phyloP scores from a whole-genome alignment of 2,797 vertebrate genomes.

The Bufotes viridis region DNA sequence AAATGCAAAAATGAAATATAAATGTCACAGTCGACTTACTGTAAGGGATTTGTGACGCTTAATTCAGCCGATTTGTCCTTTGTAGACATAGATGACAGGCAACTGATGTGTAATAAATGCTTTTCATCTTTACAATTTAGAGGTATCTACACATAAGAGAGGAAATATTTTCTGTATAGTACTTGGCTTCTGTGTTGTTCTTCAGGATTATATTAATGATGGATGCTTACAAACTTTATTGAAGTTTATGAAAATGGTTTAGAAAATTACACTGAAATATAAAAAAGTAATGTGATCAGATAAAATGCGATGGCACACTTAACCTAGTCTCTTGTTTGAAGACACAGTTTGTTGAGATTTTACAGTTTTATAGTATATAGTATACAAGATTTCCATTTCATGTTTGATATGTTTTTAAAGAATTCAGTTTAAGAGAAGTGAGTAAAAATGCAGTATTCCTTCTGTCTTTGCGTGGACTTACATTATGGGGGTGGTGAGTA shows the following conservation, averaged over 20 bases:
- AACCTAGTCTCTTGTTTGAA: neutral
- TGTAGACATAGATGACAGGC: neutral
- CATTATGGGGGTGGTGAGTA: too few species aligned
- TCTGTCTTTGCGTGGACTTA: too few species aligned
- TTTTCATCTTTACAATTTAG: constrained; percentile 8
- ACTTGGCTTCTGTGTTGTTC: constrained; percentile 2
- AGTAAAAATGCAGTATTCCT: neutral
- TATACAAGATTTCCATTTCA: neutral
- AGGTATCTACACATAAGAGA: neutral
- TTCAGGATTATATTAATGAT: constrained; percentile 1
- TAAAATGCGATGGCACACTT: neutral
- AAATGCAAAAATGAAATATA: neutral
- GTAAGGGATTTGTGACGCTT: neutral
- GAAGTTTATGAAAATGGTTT: constrained; percentile 11
- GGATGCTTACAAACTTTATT: constrained; percentile 2
- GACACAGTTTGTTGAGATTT: neutral
- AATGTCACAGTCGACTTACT: neutral
- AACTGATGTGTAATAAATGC: constrained; percentile 29
- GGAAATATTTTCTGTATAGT: neutral
- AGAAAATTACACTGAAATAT: neutral
- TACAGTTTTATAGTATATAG: neutral
- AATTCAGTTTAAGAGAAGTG: neutral
- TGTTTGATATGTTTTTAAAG: neutral
- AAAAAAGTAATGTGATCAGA: neutral
- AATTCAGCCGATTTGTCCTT: constrained; percentile 4